These are phyloP conservation scores for Columba janthina DNA, from an alignment of 2,113 vertebrate genomes.

Conservation along the genomic window DNA sequence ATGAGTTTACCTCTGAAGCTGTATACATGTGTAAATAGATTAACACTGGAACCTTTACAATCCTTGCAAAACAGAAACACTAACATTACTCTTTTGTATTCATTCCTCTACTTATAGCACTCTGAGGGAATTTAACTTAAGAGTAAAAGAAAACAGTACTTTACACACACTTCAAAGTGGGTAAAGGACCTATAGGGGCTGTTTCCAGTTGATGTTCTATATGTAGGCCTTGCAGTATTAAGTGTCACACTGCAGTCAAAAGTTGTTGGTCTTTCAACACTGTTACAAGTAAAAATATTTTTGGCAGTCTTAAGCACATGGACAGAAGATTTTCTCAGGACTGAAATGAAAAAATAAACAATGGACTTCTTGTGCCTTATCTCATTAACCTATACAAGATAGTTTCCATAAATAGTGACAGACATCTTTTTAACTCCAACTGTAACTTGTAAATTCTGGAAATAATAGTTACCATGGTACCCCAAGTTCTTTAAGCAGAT, in stretches of 20 bases:
- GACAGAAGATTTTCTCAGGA: not conserved
- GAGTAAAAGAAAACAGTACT: not conserved
- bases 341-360: not conserved
- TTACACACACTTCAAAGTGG: not conserved
- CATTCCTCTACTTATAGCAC: not conserved
- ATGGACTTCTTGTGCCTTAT: not conserved
- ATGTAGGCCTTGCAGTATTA: not conserved
- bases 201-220: not conserved
- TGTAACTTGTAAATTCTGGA: not conserved
- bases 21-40: not conserved
- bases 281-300: not conserved
- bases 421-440: not conserved
- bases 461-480: slow-evolving; percentile 25
- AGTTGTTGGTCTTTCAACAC: not conserved
- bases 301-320: not conserved
- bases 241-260: not conserved
- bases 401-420: not conserved
- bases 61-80: not conserved
- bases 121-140: not conserved
- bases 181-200: not conserved
- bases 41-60: not conserved
- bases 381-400: not conserved
- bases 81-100: not conserved
- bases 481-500: not conserved
- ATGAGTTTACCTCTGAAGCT: not conserved